Conservation (phyloP, 35 echinoderm and acorn worm species). For the Hemicentrotus pulcherrimus region DNA sequence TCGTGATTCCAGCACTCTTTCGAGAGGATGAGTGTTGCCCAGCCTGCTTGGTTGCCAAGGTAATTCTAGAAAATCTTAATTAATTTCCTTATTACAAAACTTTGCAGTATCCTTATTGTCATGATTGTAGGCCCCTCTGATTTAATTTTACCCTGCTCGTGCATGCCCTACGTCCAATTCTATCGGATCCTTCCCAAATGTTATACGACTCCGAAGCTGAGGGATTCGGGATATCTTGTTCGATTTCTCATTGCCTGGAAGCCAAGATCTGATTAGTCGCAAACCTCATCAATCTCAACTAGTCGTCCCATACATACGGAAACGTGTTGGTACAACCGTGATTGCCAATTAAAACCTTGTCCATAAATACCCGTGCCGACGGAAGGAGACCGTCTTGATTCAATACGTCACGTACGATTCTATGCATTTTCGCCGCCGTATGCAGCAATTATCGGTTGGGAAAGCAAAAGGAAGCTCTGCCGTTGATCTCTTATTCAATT, state of each 20-base stretch:
- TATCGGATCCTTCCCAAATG: not conserved
- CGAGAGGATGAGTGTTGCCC: not conserved
- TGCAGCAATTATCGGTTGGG: conserved; percentile 37
- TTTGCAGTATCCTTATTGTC: not conserved
- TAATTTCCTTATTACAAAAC: not conserved
- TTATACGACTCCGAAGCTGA: not conserved
- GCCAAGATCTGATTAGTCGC: conserved; percentile 31
- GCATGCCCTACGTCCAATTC: not conserved
- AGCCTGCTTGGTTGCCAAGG: not conserved
- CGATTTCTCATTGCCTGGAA: conserved; percentile 33
- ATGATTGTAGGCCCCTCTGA: not conserved
- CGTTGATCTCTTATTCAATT: conserved; percentile 36
- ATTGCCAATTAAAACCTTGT: conserved; percentile 51
- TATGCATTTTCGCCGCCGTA: conserved; percentile 21
- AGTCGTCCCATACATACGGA: not conserved
- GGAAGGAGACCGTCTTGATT: conserved; percentile 25
- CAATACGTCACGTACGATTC: conserved; percentile 32
- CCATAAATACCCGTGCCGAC: conserved; percentile 33
- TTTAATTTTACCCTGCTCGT: not conserved
- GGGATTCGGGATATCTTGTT: conserved; percentile 23
- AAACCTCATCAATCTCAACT: conserved; percentile 39
- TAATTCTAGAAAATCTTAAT: conserved; percentile 6
- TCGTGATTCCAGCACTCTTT: not conserved
- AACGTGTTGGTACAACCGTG: conserved; percentile 44
- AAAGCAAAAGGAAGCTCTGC: not conserved